Percentiles rank a stretch among this genome's conserved stretches.
Evolutionary conservation across 1,140 invertebrate genomes (phyloP).

Genomic region (Rhizoglyphus robini): DNA sequence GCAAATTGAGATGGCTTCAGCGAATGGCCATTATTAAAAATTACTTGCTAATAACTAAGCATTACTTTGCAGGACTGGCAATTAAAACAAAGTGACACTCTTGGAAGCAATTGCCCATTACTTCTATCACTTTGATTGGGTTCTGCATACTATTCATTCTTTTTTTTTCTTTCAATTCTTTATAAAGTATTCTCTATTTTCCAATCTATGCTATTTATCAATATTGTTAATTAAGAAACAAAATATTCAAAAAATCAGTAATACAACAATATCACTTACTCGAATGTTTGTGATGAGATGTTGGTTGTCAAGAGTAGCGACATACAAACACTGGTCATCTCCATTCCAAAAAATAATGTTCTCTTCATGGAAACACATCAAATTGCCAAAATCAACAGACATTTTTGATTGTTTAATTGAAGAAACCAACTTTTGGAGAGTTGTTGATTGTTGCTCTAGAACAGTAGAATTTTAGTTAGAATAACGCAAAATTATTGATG

Average conservation of each 20-base stretch:
- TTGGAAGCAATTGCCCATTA: too few relatives aligned
- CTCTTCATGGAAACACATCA: not conserved
- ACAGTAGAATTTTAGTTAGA: not conserved
- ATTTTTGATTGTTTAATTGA: slow-evolving; percentile 2
- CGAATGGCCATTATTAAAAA: not conserved
- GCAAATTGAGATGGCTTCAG: not conserved
- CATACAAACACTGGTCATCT: not conserved
- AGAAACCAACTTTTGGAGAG: not conserved
- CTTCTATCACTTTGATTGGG: too few relatives aligned
- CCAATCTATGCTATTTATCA: too few relatives aligned
- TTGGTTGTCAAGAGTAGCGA: not conserved
- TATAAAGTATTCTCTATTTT: too few relatives aligned
- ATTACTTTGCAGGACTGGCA: too few relatives aligned
- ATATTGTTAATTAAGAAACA: too few relatives aligned
- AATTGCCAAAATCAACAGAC: not conserved
- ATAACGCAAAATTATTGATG: not conserved
- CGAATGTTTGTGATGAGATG: not conserved
- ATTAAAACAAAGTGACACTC: too few relatives aligned
- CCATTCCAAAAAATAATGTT: slow-evolving; percentile 1
- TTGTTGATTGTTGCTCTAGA: not conserved
- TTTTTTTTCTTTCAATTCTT: too few relatives aligned
- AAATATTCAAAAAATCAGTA: not conserved
- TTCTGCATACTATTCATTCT: too few relatives aligned
- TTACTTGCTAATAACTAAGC: not conserved
- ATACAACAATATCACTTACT: not conserved